phyloP scores from a whole-genome alignment of 2,797 vertebrate species.

The Enteromius unitaeniatus region DNA sequence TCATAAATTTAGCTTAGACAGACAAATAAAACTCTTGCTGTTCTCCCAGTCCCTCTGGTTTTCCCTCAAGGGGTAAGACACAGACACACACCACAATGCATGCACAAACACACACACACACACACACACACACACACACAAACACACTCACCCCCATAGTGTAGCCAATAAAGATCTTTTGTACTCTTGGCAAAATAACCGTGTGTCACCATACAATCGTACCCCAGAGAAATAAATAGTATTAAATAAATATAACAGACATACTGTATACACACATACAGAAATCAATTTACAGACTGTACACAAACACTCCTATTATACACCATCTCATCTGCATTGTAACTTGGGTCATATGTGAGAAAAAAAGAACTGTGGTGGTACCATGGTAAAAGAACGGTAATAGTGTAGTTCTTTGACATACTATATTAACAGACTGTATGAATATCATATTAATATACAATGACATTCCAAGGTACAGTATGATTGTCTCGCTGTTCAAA shows the following conservation, averaged over 20 bases:
- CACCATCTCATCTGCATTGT: background rate
- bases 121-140: constrained; percentile 30
- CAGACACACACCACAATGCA: background rate
- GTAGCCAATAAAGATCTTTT: constrained; percentile 55
- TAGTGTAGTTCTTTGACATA: background rate
- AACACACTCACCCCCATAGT: constrained; percentile 47
- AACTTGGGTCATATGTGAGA: background rate
- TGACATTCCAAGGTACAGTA: background rate
- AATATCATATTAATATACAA: background rate
- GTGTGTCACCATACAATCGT: constrained; percentile 66
- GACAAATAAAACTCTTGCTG: constrained; percentile 79
- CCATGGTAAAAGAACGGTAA: constrained; percentile 2
- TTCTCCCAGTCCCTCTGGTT: constrained; percentile 66
- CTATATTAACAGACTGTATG: background rate
- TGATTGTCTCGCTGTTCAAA: background rate
- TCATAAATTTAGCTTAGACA: constrained; percentile 81
- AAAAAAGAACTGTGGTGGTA: background rate
- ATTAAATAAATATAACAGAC: constrained; percentile 83
- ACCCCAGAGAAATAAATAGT: constrained; percentile 79
- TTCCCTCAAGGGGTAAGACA: constrained; percentile 61
- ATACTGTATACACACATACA: constrained; percentile 56
- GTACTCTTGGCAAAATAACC: constrained; percentile 69
- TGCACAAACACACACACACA: constrained; percentile 44
- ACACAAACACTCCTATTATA: constrained; percentile 46
- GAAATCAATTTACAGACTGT: constrained; percentile 46